Conservation (phyloP, 1,140 invertebrate species). For the Meteorus sp. region DNA sequence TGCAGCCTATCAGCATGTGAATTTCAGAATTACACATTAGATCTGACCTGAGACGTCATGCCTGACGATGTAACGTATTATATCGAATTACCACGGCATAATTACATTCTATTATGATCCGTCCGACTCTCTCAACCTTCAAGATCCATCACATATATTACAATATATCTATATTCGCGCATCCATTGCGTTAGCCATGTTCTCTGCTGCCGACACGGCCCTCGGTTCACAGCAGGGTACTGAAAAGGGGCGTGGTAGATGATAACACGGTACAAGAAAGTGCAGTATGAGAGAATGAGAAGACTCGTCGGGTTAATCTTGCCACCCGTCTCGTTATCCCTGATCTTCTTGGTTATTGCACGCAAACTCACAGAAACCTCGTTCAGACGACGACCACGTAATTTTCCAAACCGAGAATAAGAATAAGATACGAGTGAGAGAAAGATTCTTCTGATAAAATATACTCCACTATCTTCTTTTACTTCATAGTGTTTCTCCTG, state of each 20-base stretch:
- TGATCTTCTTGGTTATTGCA: slow-evolving; percentile 15
- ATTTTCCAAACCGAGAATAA: slow-evolving; percentile 7
- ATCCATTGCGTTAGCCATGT: not conserved
- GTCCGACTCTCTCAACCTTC: slow-evolving; percentile 6
- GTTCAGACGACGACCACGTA: slow-evolving; percentile 8
- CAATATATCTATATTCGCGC: not conserved
- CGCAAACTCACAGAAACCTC: slow-evolving; percentile 7
- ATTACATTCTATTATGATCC: slow-evolving; percentile 11
- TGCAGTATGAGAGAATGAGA: too few species aligned
- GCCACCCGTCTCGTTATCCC: slow-evolving; percentile 6
- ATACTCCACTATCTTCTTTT: not conserved
- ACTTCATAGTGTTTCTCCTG: not conserved
- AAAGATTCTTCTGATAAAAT: not conserved
- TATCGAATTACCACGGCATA: slow-evolving; percentile 9
- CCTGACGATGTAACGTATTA: slow-evolving; percentile 6
- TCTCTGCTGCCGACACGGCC: not conserved
- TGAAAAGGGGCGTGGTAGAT: not conserved
- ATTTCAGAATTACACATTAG: too few species aligned
- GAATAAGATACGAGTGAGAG: not conserved
- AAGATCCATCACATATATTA: slow-evolving; percentile 1
- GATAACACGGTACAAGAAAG: not conserved
- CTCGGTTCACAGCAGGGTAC: not conserved
- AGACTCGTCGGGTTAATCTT: slow-evolving; percentile 4
- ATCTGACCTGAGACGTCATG: not conserved
- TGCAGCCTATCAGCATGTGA: too few species aligned